A percentile compares a stretch with the other conserved stretches of the same genome.
Evolutionary conservation across 2,888 invertebrate species (phyloP).

Genomic region (Seladonia tumulorum): DNA sequence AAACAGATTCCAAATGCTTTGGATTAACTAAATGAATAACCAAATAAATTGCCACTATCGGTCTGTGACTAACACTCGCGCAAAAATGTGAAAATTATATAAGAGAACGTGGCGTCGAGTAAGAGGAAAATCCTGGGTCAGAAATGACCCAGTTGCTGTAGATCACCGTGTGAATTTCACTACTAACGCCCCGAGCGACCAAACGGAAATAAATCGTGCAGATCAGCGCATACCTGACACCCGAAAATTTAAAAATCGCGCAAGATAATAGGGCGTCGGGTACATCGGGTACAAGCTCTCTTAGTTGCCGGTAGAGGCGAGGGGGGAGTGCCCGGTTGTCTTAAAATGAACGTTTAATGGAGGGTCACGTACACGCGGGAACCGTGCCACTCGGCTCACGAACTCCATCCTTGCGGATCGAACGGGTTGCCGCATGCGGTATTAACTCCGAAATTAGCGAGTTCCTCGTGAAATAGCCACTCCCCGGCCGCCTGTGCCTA

Average conservation of each 20-base stretch:
- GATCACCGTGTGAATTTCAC: too few species aligned
- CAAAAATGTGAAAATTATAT: too few species aligned
- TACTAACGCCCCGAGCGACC: too few species aligned
- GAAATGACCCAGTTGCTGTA: too few species aligned
- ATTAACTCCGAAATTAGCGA: slow-evolving; percentile 65
- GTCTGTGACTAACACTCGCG: too few species aligned
- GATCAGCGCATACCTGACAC: neutral
- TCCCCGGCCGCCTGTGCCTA: slow-evolving; percentile 31
- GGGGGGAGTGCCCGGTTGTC: neutral
- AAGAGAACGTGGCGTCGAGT: too few species aligned
- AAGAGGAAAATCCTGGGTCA: too few species aligned
- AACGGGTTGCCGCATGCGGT: slow-evolving; percentile 41
- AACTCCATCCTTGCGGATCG: slow-evolving; percentile 35
- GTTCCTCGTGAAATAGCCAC: slow-evolving; percentile 53
- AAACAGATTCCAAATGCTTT: neutral
- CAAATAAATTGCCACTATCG: too few species aligned
- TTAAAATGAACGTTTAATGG: slow-evolving; percentile 28
- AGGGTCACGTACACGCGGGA: slow-evolving; percentile 24
- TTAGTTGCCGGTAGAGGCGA: neutral
- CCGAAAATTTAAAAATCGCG: neutral
- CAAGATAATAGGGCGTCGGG: neutral
- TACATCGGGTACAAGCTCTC: neutral
- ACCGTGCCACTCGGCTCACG: slow-evolving; percentile 18
- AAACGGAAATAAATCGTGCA: neutral
- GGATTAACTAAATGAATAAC: neutral